phyloP scores from a whole-genome alignment of 2,797 vertebrate species.

The Calcarius lapponicus region DNA sequence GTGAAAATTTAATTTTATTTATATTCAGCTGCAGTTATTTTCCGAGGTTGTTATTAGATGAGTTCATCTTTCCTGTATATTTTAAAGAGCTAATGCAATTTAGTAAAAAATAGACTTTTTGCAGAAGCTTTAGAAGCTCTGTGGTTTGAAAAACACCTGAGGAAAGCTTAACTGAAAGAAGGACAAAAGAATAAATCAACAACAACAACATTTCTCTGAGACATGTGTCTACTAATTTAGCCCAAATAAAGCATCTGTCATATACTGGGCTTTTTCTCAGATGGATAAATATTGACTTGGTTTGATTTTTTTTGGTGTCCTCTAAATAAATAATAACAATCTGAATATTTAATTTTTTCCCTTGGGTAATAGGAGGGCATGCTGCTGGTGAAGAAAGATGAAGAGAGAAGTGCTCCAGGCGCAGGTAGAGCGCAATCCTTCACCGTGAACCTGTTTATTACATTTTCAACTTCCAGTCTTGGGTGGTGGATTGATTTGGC shows the following conservation, averaged over 20 bases:
- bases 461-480: constrained; percentile 39
- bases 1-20: constrained; percentile 66
- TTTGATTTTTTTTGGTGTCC: constrained; percentile 28
- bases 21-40: constrained; percentile 61
- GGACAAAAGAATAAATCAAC: constrained; percentile 65
- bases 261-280: constrained; percentile 33
- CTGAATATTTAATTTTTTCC: constrained; percentile 63
- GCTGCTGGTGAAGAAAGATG: constrained; percentile 16
- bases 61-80: constrained; percentile 65
- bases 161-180: constrained; percentile 56
- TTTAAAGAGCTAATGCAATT: constrained; percentile 48
- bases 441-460: constrained; percentile 29
- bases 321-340: constrained; percentile 66
- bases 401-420: constrained; percentile 29
- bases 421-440: not conserved
- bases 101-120: constrained; percentile 36
- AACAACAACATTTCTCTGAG: constrained; percentile 39
- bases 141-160: constrained; percentile 49
- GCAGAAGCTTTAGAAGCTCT: constrained; percentile 34
- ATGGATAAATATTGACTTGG: constrained; percentile 62
- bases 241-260: constrained; percentile 23
- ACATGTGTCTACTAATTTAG: constrained; percentile 53
- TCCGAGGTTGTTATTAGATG: constrained; percentile 40
- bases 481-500: constrained; percentile 55
- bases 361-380: constrained; percentile 18